Base-by-base conservation (phyloP, 2,113 vertebrate genomes). In the Stegastes partitus region DNA sequence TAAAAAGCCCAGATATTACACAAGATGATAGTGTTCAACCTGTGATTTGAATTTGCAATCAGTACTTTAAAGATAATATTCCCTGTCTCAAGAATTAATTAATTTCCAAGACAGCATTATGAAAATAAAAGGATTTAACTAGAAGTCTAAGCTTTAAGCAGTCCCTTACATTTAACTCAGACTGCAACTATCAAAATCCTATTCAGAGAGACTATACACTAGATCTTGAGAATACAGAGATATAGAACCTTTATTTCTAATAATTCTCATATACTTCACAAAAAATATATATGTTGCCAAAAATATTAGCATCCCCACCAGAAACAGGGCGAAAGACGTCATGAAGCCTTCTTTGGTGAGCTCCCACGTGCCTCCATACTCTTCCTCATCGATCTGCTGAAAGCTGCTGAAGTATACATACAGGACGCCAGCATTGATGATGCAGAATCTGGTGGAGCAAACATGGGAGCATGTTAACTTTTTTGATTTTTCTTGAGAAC, bases 341-440 rank as follows among this genome's bases (percentile, higher is more conserved):
- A 99, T 98, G 94, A 99, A 99, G 59, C 98, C 98, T 94, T 99
- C 98, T 93, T 99, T 99, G 0, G 98, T 99, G 64, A 99, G 95
- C 75, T 99, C 98, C 98, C 98, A 99, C 0, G 97, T 98, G 68
- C 98, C 98, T 0, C 98, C 98, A 53, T 99, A 99, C 67, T 99
- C 98, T 68, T 99, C 98, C 87, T 99, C 98, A 31, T 99, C 98
- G 58, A 99, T 95, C 89, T 99, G 97, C 90, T 99, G 97, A 90
- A 98, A 99, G 91, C 96, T 99, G 87, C 97, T 99, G 94, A 99
- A 99, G 96, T 99, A 99, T 61, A 99, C 93, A 66, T 99, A 99
- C 76, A 99, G 94, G 85, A 98, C 95, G 11, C 97, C 98, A 39
- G 98, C 98, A 22, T 99, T 99, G 93, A 99, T 97, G 91, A 98